Evolutionary conservation across 1,140 invertebrate species (phyloP).

Genomic region (Lysiphlebus fabarum): DNA sequence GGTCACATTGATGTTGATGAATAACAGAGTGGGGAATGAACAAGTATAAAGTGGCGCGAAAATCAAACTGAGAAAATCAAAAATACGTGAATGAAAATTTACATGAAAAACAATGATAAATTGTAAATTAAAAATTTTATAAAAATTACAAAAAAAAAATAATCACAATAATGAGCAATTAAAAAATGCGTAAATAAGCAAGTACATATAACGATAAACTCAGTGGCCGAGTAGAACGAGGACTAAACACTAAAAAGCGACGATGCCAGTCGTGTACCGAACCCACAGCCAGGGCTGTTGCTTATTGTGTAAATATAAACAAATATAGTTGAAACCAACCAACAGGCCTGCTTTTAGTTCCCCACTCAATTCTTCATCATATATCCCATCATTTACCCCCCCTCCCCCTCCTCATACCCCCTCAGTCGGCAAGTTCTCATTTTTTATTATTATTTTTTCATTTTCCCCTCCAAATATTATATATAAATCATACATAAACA

Average conservation of each 20-base stretch:
- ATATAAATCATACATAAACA: too few relatives aligned
- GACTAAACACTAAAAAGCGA: constrained; percentile 52
- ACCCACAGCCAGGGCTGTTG: constrained; percentile 50
- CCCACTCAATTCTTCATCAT: constrained; percentile 25
- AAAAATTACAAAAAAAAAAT: constrained; percentile 2
- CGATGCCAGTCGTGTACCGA: constrained; percentile 25
- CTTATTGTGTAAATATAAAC: constrained; percentile 59
- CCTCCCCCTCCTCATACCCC: constrained; percentile 31
- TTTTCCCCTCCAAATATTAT: constrained; percentile 8
- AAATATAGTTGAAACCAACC: constrained; percentile 57
- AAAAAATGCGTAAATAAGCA: constrained; percentile 12
- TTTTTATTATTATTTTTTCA: constrained; percentile 10
- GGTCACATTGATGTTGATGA: too few relatives aligned
- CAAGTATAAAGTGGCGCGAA: too few relatives aligned
- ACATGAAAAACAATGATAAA: too few relatives aligned
- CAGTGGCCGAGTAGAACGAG: constrained; percentile 44
- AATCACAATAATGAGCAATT: constrained; percentile 19
- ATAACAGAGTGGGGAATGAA: too few relatives aligned
- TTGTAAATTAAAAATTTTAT: too few relatives aligned
- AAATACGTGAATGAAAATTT: too few relatives aligned
- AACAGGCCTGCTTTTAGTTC: constrained; percentile 55
- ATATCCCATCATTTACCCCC: constrained; percentile 22
- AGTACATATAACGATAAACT: constrained; percentile 27
- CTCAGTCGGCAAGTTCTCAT: constrained; percentile 15
- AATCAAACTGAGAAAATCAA: too few relatives aligned